Base-by-base conservation (phyloP, 2,113 vertebrate species). In the Protobothrops mucrosquamatus region DNA sequence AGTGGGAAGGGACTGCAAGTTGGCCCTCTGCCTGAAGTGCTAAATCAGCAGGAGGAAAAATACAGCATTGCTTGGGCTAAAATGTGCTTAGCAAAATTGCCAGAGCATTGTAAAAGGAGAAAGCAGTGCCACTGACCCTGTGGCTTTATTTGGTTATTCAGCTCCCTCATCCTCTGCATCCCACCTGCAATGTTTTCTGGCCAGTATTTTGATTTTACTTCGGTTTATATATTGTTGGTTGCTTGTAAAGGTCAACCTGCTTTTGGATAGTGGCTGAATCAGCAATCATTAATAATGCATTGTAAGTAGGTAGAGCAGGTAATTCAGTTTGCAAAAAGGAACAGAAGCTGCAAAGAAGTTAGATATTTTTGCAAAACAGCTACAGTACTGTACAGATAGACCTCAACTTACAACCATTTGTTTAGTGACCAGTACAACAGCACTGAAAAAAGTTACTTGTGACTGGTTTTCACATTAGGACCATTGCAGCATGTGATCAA, bases 81-180 rank as follows among this genome's bases (percentile, higher is more conserved):
- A 86, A 54, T 91, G 59, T 74, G 86, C 86, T 43, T 92, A 87
- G 86, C 86, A 92, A 88, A 88, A 87, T 9, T 54, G 91, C 46
- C 91, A 43, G 57, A 51, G n/a, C 46, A 4, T 48, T 52, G 85
- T 29, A 7, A 46, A 9, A 39, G 1, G 90, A 43, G 39, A 15
- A 55, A 6, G 51, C 23, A n/a, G 54, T 26, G 55, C 11, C 61
- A 34, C 1, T 34, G 6, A n/a, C 52, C 15, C 24, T 69, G 46
- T 14, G 14, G 46, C 6, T 52, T 54, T 2, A 5, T 81, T 12
- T 7, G 5, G 23, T 26, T 23, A 43, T 56, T 57, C 74, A 57
- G 23, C 12, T 85, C 51, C 29, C 9, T 81, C 20, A 9, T 81
- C 89, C 26, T n/a, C 89, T 23, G 89, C 48, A 54, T 48, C 64